Evolutionary conservation across 2,888 invertebrate species (phyloP).

Genomic region (Gymnocheta viridis): DNA sequence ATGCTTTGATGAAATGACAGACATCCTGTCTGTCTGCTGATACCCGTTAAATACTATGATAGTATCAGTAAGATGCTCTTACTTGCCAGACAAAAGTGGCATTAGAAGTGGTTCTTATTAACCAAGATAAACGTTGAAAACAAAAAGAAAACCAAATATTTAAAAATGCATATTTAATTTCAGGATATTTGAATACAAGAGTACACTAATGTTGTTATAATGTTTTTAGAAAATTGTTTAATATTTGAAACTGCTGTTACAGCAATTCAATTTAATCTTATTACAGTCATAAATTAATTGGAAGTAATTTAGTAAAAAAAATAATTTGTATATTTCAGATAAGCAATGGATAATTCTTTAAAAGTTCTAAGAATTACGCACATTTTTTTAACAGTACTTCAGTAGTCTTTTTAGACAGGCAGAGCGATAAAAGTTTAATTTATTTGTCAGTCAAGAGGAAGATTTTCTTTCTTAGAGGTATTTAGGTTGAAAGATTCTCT

Average conservation of each 20-base stretch:
- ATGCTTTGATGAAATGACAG: constrained; percentile 1
- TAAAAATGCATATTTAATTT: constrained; percentile 3
- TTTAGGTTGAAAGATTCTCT: no score
- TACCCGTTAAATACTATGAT: not conserved
- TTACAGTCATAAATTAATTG: not conserved
- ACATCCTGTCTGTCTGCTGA: not conserved
- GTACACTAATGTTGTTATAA: not conserved
- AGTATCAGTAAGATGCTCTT: not conserved
- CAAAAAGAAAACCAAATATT: not conserved
- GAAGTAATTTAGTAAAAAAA: not conserved
- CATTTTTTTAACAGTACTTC: no score
- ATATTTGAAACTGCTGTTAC: no score
- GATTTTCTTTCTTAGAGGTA: no score
- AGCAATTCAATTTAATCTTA: no score
- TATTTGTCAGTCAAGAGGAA: no score
- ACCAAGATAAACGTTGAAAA: not conserved
- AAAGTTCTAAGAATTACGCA: not conserved
- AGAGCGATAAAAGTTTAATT: no score
- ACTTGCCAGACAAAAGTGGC: not conserved
- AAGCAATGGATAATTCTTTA: not conserved
- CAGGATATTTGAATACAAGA: not conserved
- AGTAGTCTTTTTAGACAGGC: no score
- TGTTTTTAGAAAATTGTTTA: no score
- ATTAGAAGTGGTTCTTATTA: not conserved
- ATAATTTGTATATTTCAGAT: not conserved